Evolutionary conservation across 2,888 invertebrate species (phyloP).

Genomic region (Leucania comma): DNA sequence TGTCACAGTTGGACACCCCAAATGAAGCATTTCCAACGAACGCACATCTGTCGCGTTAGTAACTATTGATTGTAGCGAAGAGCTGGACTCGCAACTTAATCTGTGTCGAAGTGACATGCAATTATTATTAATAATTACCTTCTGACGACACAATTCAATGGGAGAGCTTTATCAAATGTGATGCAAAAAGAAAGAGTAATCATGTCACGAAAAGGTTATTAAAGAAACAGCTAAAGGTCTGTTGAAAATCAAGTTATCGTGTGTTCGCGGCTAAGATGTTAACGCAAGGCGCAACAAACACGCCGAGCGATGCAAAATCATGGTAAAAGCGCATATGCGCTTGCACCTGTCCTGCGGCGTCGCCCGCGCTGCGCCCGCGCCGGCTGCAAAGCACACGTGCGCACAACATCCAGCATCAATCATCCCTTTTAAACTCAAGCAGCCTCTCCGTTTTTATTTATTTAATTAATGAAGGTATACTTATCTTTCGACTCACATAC

Average conservation of each 20-base stretch:
- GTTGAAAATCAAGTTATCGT: slow-evolving; percentile 68
- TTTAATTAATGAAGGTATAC: slow-evolving; percentile 65
- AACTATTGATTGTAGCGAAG: slow-evolving; percentile 15
- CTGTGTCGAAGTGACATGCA: slow-evolving; percentile 6
- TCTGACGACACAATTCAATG: slow-evolving; percentile 14
- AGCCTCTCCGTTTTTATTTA: slow-evolving; percentile 69
- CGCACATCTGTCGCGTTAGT: slow-evolving; percentile 42
- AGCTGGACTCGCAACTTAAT: slow-evolving; percentile 21
- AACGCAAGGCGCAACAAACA: slow-evolving; percentile 42
- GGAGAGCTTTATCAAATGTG: slow-evolving; percentile 40
- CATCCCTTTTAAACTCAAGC: slow-evolving; percentile 67
- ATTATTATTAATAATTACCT: slow-evolving; percentile 14
- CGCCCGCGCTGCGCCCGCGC: slow-evolving; percentile 68
- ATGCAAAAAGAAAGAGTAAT: slow-evolving; percentile 57
- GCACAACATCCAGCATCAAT: slow-evolving; percentile 72
- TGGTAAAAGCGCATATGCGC: slow-evolving; percentile 72
- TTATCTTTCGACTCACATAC: slow-evolving; percentile 60
- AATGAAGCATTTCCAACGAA: slow-evolving; percentile 17
- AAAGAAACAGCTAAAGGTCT: slow-evolving; percentile 65
- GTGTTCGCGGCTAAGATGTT: slow-evolving; percentile 52
- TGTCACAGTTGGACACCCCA: slow-evolving; percentile 23
- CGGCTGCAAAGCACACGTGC: slow-evolving; percentile 80
- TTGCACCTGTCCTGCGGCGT: slow-evolving; percentile 63
- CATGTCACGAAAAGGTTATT: slow-evolving; percentile 64
- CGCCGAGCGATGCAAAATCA: slow-evolving; percentile 70